phyloP scores from a whole-genome alignment of 1,140 invertebrate genomes.

The Trachelipus rathkii region DNA sequence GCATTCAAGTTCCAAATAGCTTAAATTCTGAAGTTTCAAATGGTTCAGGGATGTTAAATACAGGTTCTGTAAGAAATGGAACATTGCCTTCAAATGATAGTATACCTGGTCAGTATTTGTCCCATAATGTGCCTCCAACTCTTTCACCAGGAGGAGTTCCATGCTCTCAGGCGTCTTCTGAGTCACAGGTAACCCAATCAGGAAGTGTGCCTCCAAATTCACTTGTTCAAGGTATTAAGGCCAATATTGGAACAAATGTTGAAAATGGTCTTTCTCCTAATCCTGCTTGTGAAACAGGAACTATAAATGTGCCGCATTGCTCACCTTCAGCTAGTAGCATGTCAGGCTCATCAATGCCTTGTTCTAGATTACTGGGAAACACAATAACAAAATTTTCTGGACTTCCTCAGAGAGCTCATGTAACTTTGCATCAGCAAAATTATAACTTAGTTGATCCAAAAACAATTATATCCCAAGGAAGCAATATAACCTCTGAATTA shows the following conservation, averaged over 20 bases:
- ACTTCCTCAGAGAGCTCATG: not conserved
- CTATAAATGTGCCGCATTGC: not conserved
- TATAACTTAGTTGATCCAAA: not conserved
- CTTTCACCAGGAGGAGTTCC: not conserved
- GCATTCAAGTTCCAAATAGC: not conserved
- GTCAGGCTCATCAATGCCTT: not conserved
- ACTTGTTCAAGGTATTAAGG: not conserved
- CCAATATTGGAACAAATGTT: not conserved
- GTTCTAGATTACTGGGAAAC: not conserved
- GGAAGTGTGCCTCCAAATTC: constrained; percentile 2
- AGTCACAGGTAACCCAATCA: not conserved
- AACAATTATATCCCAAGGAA: not conserved
- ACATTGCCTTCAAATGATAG: constrained; percentile 1
- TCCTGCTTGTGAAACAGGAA: not conserved
- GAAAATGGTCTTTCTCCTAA: not conserved
- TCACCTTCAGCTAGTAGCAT: not conserved
- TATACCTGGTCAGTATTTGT: constrained; percentile 1
- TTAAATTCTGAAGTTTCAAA: not conserved
- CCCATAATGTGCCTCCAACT: not conserved
- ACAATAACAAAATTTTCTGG: constrained; percentile 1
- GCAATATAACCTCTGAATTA: not conserved
- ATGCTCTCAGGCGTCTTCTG: not conserved
- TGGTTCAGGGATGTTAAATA: not conserved
- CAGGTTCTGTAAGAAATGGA: not conserved
- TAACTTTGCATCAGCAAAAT: not conserved